phyloP scores from a whole-genome alignment of 1,140 invertebrate genomes.

The Sitophilus oryzae region DNA sequence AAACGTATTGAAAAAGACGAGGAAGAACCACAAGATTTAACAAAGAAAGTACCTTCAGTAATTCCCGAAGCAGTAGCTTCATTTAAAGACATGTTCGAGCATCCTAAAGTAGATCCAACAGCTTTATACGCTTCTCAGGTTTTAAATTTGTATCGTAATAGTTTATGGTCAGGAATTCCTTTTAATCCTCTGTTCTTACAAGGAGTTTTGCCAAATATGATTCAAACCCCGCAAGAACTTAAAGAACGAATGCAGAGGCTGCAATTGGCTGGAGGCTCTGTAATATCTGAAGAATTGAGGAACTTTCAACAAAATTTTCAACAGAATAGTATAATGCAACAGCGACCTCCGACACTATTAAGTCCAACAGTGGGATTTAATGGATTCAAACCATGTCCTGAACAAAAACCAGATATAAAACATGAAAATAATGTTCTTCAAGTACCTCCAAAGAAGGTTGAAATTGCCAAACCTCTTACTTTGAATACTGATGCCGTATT shows the following conservation, averaged over 20 bases:
- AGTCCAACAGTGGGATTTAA: conserved; percentile 11
- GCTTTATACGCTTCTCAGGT: conserved; percentile 52
- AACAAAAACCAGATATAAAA: conserved; percentile 16
- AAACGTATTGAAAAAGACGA: conserved; percentile 39
- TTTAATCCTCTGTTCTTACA: conserved; percentile 51
- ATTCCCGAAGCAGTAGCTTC: conserved; percentile 39
- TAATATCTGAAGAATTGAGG: conserved; percentile 50
- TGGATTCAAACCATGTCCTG: conserved; percentile 22
- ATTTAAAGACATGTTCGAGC: conserved; percentile 50
- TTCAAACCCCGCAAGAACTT: conserved; percentile 55
- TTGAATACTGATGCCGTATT: conserved; percentile 31
- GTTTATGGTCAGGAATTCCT: conserved; percentile 46
- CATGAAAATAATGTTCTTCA: conserved; percentile 7
- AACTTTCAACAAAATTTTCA: conserved; percentile 3
- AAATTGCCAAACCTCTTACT: conserved; percentile 36
- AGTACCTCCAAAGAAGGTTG: conserved; percentile 21
- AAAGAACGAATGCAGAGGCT: conserved; percentile 59
- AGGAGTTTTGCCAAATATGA: conserved; percentile 47
- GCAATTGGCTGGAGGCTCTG: conserved; percentile 60
- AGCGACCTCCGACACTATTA: background rate
- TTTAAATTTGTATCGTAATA: conserved; percentile 46
- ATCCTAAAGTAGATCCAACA: conserved; percentile 51
- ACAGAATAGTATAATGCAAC: background rate
- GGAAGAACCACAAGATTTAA: conserved; percentile 45
- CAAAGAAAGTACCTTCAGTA: conserved; percentile 33